Percentiles rank a stretch among this genome's conserved stretches.
phyloP scores from a whole-genome alignment of 2,113 vertebrate species.

The Noturus placidus region DNA sequence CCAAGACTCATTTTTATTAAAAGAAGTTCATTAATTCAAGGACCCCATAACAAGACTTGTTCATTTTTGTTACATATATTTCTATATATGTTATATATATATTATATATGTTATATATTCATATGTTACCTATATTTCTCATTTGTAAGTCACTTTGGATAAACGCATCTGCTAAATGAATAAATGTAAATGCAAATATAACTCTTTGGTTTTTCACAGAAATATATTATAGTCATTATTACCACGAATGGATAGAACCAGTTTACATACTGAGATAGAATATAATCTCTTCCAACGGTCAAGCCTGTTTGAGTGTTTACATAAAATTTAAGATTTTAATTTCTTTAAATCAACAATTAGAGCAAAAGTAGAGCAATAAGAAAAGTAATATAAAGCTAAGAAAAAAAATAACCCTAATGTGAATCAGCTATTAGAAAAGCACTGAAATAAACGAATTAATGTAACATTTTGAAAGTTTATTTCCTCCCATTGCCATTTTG shows the following conservation, averaged over 20 bases:
- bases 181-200: too few species aligned
- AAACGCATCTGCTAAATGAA: too few species aligned
- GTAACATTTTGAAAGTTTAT: background rate
- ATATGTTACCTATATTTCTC: too few species aligned
- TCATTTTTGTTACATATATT: background rate
- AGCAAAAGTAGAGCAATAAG: too few species aligned
- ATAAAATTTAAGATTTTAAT: too few species aligned
- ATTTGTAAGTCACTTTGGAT: too few species aligned
- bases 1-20: background rate
- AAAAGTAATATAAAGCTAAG: too few species aligned
- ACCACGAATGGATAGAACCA: background rate
- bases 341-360: too few species aligned
- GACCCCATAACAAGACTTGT: too few species aligned
- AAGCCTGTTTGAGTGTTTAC: background rate
- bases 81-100: too few species aligned
- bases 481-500: background rate
- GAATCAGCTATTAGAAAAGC: background rate
- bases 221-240: background rate
- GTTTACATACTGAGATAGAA: background rate
- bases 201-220: background rate
- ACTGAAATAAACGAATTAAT: background rate
- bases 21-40: too few species aligned
- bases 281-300: background rate
- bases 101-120: too few species aligned
- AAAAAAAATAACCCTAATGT: background rate